Evolutionary conservation across 2,888 invertebrate species (phyloP), one percentile per base, ranked within the genome.

Genomic region (Odontocolon sp.): DNA sequence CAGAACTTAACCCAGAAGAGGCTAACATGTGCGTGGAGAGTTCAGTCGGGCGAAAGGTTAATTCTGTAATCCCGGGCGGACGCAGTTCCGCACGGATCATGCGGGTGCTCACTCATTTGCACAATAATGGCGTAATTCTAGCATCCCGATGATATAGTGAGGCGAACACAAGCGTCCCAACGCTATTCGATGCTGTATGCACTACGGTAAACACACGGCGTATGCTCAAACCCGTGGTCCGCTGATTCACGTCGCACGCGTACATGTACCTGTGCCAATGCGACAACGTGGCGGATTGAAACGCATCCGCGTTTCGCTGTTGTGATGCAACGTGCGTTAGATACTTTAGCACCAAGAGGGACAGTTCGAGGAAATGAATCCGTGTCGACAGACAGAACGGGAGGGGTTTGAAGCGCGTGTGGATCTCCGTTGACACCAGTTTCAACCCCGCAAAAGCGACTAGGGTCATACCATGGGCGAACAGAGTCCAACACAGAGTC

Each of bases 81-180:
- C 81, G 83, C 80, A 79, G 78, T 68, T 64, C 56, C 68, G 69
- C 78, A 74, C 80, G 81, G 83, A 86, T 86, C 84, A 82, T 81
- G 80, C 78, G 80, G 81, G 80, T 82, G 82, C 78, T 84, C 82
- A 82, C 84, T 86, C 85, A 87, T 88, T 87, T 87, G 84, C 87
- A 87, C 87, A 84, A 88, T 87, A 87, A 87, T 87, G 85, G 85
- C 83, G 84, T 85, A 85, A 87, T 87, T 87, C 86, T 81, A 81
- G 82, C 81, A 81, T 82, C 77, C 81, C 82, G 80, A 80, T 82
- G 84, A 84, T 85, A 83, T 80, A 81, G 52, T 57, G 57, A 50
- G 59, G 57, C 47, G 69, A 74, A 68, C 47, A 59, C 74, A 61
- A 54, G 52, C 80, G 80, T 80, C 78, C 75, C 78, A 69, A 74